A percentile compares a stretch with the other conserved stretches of the same genome.
Conservation (phyloP, 2,888 invertebrate genomes). For the Odiellus spinosus region DNA sequence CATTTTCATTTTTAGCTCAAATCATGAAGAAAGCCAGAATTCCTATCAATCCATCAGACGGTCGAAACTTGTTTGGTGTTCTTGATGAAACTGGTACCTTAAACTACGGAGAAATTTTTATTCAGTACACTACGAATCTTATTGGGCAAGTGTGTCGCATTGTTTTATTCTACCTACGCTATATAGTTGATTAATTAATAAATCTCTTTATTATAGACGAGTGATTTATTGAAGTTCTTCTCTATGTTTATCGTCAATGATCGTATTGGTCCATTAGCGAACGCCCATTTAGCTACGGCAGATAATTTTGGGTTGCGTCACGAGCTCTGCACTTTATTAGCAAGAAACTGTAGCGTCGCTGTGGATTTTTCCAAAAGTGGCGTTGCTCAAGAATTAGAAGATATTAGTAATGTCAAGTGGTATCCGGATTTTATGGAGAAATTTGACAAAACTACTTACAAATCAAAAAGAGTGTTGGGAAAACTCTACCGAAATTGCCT, state of each 20-base stretch:
- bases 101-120: conserved; percentile 23
- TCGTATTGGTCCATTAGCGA: conserved; percentile 18
- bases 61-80: conserved; percentile 22
- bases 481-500: conserved; percentile 15
- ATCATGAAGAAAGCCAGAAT: conserved; percentile 13
- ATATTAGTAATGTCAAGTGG: conserved; percentile 3
- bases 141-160: too few species aligned
- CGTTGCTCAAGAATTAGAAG: conserved; percentile 6
- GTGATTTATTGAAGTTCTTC: conserved; percentile 16
- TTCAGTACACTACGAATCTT: conserved; percentile 17
- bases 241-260: conserved; percentile 15
- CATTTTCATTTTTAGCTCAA: too few species aligned
- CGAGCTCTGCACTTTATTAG: conserved; percentile 9
- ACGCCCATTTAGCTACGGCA: conserved; percentile 18
- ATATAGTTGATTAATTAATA: too few species aligned
- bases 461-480: conserved; percentile 17
- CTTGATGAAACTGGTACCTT: conserved; percentile 22
- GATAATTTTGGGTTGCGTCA: conserved; percentile 11
- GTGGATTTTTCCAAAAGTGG: conserved; percentile 20
- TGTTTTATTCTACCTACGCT: too few species aligned
- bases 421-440: conserved; percentile 21
- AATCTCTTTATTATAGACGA: conserved; percentile 4
- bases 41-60: conserved; percentile 17
- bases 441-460: conserved; percentile 8
- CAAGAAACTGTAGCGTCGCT: conserved; percentile 12